Evolutionary conservation across 2,888 invertebrate genomes (phyloP).

Genomic region (Trissonchulus sp.): DNA sequence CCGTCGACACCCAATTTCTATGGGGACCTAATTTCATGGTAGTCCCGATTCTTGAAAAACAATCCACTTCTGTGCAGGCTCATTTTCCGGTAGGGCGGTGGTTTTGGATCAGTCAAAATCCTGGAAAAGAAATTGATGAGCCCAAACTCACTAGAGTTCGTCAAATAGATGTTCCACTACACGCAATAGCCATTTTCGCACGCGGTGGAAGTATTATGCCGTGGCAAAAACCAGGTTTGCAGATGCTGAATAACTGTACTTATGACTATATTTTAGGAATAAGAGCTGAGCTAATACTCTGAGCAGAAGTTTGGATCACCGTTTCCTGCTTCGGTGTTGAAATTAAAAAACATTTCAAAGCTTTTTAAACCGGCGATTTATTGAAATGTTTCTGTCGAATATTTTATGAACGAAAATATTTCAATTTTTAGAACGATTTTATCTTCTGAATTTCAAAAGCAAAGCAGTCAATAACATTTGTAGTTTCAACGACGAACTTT

Average conservation of each 20-base stretch:
- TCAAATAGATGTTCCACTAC: not conserved
- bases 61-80: not conserved
- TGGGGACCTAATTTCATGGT: conserved; percentile 62
- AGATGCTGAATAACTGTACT: no score
- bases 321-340: no score
- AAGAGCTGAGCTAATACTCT: no score
- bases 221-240: conserved; percentile 50
- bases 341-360: no score
- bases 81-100: conserved; percentile 22
- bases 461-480: no score
- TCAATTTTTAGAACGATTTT: no score
- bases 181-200: not conserved
- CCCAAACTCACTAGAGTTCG: not conserved
- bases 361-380: no score
- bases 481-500: no score
- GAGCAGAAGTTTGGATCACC: no score
- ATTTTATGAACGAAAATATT: conserved; percentile 10
- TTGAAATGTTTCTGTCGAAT: no score
- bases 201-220: conserved; percentile 61
- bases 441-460: no score
- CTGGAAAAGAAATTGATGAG: not conserved
- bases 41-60: conserved; percentile 58
- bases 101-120: not conserved
- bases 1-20: conserved; percentile 61
- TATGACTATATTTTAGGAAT: no score